Percentiles rank a stretch among this genome's conserved stretches.
Evolutionary conservation across 2,113 vertebrate species (phyloP).

Genomic region (Megaceryle maxima): DNA sequence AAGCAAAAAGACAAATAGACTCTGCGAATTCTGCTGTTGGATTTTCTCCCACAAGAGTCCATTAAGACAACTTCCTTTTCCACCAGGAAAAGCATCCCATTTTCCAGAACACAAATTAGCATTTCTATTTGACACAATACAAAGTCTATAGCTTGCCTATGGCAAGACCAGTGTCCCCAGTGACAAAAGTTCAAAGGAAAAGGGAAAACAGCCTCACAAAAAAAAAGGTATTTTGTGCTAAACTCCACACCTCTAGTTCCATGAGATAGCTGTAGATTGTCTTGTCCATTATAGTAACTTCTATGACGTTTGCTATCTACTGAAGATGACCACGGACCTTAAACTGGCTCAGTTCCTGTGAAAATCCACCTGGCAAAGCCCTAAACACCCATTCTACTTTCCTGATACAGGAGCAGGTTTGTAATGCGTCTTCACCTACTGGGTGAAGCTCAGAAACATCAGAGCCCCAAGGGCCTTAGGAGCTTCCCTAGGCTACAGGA

Average conservation of each 20-base stretch:
- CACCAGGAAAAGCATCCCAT: not conserved
- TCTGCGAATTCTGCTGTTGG: not conserved
- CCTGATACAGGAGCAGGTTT: not conserved
- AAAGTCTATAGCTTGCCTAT: not conserved
- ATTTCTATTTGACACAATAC: not conserved
- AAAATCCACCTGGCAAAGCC: not conserved
- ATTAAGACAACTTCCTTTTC: not conserved
- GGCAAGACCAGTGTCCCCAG: not conserved
- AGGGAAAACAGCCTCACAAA: accelerated
- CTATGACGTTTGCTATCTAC: not conserved
- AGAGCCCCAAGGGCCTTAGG: not conserved
- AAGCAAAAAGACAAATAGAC: not conserved
- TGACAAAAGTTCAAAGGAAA: not conserved
- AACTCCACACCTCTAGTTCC: not conserved
- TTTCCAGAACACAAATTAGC: not conserved
- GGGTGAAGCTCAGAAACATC: not conserved
- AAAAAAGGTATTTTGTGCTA: not conserved
- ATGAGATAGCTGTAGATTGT: not conserved
- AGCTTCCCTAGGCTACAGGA: not conserved
- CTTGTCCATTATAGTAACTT: not conserved
- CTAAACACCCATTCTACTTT: not conserved
- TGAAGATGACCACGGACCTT: not conserved
- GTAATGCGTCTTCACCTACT: not conserved
- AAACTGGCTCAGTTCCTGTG: not conserved
- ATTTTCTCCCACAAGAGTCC: not conserved